Evolutionary conservation across 2,888 invertebrate species (phyloP).

Genomic region (Pediacus dermestoides): DNA sequence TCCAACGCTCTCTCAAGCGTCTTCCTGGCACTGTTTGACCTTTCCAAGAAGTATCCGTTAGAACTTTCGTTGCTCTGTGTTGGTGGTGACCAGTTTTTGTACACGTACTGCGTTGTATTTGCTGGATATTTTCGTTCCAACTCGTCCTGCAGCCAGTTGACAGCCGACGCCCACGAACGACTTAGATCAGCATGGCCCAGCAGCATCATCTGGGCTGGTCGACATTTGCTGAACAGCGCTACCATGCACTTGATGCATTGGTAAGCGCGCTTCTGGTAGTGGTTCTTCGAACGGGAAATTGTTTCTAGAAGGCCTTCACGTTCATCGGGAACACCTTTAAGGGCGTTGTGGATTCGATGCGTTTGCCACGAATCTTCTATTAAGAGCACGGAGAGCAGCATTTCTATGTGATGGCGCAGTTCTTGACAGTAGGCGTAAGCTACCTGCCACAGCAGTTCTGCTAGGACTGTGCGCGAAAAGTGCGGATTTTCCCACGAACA

Average conservation of each 20-base stretch:
- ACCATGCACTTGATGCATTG: constrained; percentile 96
- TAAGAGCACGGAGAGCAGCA: constrained; percentile 78
- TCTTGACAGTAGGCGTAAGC: constrained; percentile 92
- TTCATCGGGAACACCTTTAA: constrained; percentile 84
- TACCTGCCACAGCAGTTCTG: constrained; percentile 87
- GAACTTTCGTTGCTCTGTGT: constrained; percentile 93
- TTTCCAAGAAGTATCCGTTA: constrained; percentile 89
- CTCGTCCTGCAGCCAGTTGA: constrained; percentile 94
- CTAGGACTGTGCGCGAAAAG: constrained; percentile 83
- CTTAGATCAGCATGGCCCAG: constrained; percentile 74
- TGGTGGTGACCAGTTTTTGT: constrained; percentile 92
- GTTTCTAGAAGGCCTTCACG: constrained; percentile 91
- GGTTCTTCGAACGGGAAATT: constrained; percentile 85
- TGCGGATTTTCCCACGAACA: constrained; percentile 96
- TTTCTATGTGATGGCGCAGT: constrained; percentile 86
- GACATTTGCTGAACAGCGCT: constrained; percentile 81
- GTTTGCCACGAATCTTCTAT: constrained; percentile 96
- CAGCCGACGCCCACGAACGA: constrained; percentile 83
- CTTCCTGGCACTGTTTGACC: constrained; percentile 89
- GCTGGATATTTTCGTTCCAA: constrained; percentile 71
- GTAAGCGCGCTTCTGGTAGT: constrained; percentile 95
- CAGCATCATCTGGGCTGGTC: constrained; percentile 73
- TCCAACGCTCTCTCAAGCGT: constrained; percentile 78
- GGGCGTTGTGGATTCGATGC: constrained; percentile 88
- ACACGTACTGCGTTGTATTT: constrained; percentile 73